These are phyloP conservation scores for Sebastes kiyomatsui DNA, from an alignment of 2,797 vertebrate species.

Conservation along the genomic window DNA sequence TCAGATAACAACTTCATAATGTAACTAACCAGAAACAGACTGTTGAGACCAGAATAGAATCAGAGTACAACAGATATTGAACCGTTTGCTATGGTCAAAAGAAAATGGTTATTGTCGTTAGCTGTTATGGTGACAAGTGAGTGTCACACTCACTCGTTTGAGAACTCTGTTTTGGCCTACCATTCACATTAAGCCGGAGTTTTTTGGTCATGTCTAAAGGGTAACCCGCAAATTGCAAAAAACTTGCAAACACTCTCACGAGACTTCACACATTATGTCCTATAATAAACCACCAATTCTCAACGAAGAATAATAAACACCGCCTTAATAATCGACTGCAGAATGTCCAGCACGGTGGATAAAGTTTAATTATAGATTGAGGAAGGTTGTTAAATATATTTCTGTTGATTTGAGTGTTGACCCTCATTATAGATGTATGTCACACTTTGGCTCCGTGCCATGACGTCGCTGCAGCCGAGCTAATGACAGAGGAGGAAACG, in stretches of 20 bases:
- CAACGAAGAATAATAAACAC: background rate
- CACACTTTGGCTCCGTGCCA: constrained; percentile 36
- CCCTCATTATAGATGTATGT: constrained; percentile 2
- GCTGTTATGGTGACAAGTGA: too few species aligned
- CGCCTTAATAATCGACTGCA: background rate
- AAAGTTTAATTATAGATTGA: background rate
- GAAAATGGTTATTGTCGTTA: too few species aligned
- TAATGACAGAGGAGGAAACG: constrained; percentile 60
- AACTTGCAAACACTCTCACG: too few species aligned
- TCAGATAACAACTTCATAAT: background rate
- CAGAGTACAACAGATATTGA: too few species aligned
- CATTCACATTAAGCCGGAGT: too few species aligned
- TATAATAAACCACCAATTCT: background rate
- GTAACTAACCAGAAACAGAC: background rate
- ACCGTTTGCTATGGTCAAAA: too few species aligned
- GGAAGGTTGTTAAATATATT: background rate
- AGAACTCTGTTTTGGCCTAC: too few species aligned
- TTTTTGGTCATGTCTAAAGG: too few species aligned
- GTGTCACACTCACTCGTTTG: too few species aligned
- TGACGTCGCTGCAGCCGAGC: background rate
- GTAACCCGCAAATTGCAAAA: too few species aligned
- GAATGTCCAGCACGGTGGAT: background rate
- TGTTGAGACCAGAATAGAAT: too few species aligned
- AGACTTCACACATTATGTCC: background rate
- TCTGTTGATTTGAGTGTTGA: background rate